A percentile compares a stretch with the other conserved stretches of the same genome.
These are phyloP conservation scores for Euleptes europaea DNA, from an alignment of 2,113 vertebrate genomes.

Conservation along the genomic window DNA sequence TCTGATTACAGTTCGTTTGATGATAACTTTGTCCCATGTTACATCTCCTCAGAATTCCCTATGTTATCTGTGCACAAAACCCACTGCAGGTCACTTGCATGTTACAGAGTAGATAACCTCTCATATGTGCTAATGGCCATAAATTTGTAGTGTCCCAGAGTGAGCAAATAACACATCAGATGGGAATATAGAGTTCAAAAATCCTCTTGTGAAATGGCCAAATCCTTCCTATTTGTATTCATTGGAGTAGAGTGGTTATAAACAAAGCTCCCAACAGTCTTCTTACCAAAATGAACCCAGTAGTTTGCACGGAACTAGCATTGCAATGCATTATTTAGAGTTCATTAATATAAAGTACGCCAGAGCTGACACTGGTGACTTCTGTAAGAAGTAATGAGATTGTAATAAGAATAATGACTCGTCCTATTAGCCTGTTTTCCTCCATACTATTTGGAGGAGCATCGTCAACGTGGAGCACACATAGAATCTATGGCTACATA, in stretches of 20 bases:
- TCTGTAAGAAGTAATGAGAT: neutral
- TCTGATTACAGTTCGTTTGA: too few species aligned
- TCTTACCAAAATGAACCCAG: conserved; percentile 19
- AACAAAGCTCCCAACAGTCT: conserved; percentile 16
- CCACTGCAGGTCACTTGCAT: neutral
- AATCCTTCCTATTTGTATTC: neutral
- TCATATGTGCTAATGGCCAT: neutral
- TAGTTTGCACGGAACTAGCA: conserved; percentile 8
- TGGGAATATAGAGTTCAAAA: neutral
- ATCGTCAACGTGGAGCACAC: conserved; percentile 4
- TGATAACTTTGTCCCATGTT: neutral
- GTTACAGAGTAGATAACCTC: neutral
- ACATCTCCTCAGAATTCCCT: neutral
- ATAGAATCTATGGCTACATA: neutral
- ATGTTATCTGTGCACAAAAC: neutral
- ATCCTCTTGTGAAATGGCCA: neutral
- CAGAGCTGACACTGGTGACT: neutral
- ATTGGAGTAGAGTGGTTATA: neutral
- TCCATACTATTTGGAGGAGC: neutral
- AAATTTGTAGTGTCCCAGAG: neutral
- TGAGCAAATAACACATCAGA: neutral
- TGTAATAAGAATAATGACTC: conserved; percentile 3
- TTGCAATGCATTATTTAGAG: conserved; percentile 28
- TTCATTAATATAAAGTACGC: conserved; percentile 27
- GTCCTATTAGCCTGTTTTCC: conserved; percentile 8